Evolutionary conservation across 2,888 invertebrate species (phyloP).

Genomic region (Plebejus argus): DNA sequence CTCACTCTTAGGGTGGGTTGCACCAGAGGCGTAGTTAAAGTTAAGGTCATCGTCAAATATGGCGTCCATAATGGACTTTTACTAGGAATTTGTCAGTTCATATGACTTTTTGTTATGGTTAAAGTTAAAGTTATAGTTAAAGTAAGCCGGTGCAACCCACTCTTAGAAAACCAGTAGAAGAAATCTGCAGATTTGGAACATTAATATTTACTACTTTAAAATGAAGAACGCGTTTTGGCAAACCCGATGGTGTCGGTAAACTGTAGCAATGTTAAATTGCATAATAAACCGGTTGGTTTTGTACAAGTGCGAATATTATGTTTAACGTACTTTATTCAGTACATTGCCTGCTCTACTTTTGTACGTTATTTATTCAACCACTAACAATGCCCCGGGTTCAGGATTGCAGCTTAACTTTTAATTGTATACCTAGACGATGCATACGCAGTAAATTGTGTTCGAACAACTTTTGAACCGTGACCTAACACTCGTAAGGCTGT

Average conservation of each 20-base stretch:
- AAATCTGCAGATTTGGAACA: neutral
- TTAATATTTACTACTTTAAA: neutral
- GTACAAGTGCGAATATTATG: conserved; percentile 10
- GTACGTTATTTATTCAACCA: conserved; percentile 6
- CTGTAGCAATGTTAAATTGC: conserved; percentile 1
- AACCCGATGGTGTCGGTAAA: neutral
- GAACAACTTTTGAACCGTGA: conserved; percentile 15
- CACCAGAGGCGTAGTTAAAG: too few species aligned
- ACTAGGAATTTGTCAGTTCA: too few species aligned
- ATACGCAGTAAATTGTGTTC: conserved; percentile 9
- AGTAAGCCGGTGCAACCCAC: too few species aligned
- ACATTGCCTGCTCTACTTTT: conserved; percentile 5
- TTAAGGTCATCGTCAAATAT: too few species aligned
- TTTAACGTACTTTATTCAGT: conserved; percentile 15
- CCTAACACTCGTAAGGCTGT: conserved; percentile 3
- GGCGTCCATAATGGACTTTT: too few species aligned
- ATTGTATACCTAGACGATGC: conserved; percentile 11
- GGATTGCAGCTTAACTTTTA: conserved; percentile 12
- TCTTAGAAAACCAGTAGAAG: too few species aligned
- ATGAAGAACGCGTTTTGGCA: neutral
- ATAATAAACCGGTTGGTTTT: neutral
- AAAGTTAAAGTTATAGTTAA: too few species aligned
- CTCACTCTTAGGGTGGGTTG: too few species aligned
- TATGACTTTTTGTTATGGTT: too few species aligned
- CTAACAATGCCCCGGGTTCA: neutral